Base-by-base conservation (phyloP, 2,113 vertebrate species). In the Tragelaphus buxtoni region DNA sequence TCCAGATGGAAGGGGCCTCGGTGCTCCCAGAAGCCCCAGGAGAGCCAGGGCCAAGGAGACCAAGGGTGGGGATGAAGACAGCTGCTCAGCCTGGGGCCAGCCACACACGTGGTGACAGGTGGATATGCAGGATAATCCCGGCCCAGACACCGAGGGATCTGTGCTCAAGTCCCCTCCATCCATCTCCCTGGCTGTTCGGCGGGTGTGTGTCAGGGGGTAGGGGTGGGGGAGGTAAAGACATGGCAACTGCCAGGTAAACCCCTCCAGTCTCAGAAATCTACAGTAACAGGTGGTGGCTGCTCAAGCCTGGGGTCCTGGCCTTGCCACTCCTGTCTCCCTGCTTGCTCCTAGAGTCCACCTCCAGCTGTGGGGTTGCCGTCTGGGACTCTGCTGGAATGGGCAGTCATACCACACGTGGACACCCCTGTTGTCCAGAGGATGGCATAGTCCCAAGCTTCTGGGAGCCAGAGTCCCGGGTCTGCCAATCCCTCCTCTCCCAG, bases 41-140 rank as follows among this genome's bases (percentile, higher is more conserved):
- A 56, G 74, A 42, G 20, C 1, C 53, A 60, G 14, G 26, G 47
- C 69, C 51, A 7, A 28, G 47, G 65, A 84, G 18, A 32, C 20
- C 2, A 18, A 45, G 65, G 80, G 85, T 0, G 2, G 89, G 79
- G 51, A 61, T 6, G 69, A 79, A 32, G 80, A 92, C 97, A 97
- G 98, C 97, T 97, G 97, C 77, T 51, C 9, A 35, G 74, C 5
- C 7, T 2, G 30, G 28, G 24, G 74, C 93, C 61, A 51, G 30
- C 39, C 87, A 94, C 92, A 93, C 0, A 0, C 72, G 76, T 10
- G 51, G 94, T 58, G 90, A 97, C 98, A 97, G 96, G 96, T 97
- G 97, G 88, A 74, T 9, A 49, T 86, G 7, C 2, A 32, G 74
- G 96, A 55, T 96, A 95, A 97, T 93, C 96, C 88, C 3, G 0